These are phyloP conservation scores for Zaprionus lachaisei DNA, from an alignment of 1,140 invertebrate genomes.

Conservation along the genomic window DNA sequence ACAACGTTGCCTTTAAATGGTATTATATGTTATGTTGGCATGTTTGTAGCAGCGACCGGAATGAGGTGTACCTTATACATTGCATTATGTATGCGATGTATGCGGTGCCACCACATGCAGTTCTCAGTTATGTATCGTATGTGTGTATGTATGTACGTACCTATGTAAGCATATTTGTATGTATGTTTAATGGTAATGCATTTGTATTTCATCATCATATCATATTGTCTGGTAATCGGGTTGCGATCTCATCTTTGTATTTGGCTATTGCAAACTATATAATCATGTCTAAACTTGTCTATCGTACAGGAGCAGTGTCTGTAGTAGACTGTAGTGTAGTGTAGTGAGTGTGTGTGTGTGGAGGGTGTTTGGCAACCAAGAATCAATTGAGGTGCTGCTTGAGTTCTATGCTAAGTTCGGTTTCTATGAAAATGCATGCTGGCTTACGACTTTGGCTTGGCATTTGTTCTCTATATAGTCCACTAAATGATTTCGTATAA, in stretches of 20 bases:
- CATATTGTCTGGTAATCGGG: constrained; percentile 79
- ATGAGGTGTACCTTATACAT: too few relatives aligned
- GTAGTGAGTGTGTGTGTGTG: constrained; percentile 30
- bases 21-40: constrained; percentile 4
- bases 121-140: background rate
- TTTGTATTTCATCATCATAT: constrained; percentile 46
- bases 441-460: constrained; percentile 76
- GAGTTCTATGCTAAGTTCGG: constrained; percentile 27
- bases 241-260: constrained; percentile 23
- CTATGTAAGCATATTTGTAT: constrained; percentile 29
- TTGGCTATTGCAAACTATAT: constrained; percentile 70
- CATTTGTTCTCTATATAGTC: constrained; percentile 43
- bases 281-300: constrained; percentile 37
- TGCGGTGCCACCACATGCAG: too few relatives aligned
- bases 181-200: constrained; percentile 34
- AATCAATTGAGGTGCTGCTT: constrained; percentile 54
- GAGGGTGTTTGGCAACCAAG: constrained; percentile 62
- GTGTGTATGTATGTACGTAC: constrained; percentile 1
- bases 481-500: constrained; percentile 61
- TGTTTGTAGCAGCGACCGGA: background rate
- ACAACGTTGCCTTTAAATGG: constrained; percentile 36
- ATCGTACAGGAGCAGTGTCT: background rate
- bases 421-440: constrained; percentile 76
- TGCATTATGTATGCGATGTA: too few relatives aligned
- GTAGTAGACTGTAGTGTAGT: constrained; percentile 1